These are phyloP conservation scores for Aelia acuminata DNA, from an alignment of 2,888 invertebrate genomes.

Conservation along the genomic window DNA sequence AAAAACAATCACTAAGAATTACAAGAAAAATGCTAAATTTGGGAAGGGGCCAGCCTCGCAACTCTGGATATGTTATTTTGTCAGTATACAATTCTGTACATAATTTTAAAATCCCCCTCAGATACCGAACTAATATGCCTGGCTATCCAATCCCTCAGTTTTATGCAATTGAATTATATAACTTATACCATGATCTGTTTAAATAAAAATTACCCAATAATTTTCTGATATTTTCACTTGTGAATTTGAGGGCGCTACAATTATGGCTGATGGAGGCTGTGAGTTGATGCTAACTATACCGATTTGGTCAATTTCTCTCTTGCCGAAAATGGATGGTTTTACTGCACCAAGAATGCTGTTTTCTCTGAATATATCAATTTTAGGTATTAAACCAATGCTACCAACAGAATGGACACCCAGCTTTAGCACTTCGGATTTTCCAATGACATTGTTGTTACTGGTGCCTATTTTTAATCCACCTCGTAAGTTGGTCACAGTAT, in stretches of 20 bases:
- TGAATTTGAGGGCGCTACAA: neutral
- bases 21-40: too few relatives aligned
- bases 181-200: neutral
- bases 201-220: neutral
- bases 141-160: neutral
- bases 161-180: neutral
- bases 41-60: too few relatives aligned
- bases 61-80: too few relatives aligned
- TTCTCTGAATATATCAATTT: neutral
- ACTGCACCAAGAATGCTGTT: neutral
- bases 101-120: too few relatives aligned
- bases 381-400: neutral
- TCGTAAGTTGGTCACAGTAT: neutral
- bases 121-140: neutral
- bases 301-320: neutral
- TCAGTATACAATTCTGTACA: too few relatives aligned
- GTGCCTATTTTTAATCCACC: neutral
- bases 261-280: conserved; percentile 14
- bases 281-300: neutral
- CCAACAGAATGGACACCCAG: neutral
- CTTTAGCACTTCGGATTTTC: neutral
- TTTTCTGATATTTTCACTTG: neutral
- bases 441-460: neutral
- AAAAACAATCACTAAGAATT: too few relatives aligned
- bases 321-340: neutral